Evolutionary conservation across 1,140 invertebrate genomes (phyloP).

Genomic region (Scaptomyza pallida): DNA sequence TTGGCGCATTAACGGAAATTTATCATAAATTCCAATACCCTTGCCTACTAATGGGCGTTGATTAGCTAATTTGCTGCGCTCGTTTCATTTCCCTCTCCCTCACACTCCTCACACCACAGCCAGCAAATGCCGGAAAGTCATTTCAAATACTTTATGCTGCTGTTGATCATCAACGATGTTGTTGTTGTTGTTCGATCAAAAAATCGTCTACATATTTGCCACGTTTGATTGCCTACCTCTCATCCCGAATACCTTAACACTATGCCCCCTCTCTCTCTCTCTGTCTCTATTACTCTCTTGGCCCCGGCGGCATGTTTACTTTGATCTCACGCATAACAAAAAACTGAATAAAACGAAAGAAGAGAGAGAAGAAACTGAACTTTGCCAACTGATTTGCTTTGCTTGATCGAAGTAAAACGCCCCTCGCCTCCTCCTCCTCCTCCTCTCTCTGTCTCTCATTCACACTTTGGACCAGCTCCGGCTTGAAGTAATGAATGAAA

Average conservation of each 20-base stretch:
- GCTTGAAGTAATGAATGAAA: slow-evolving; percentile 75
- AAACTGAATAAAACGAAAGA: slow-evolving; percentile 34
- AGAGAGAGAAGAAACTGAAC: slow-evolving; percentile 11
- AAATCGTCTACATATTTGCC: slow-evolving; percentile 67
- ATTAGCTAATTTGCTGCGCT: slow-evolving; percentile 82
- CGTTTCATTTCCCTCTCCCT: slow-evolving; percentile 73
- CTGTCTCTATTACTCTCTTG: slow-evolving; percentile 9
- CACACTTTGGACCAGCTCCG: slow-evolving; percentile 1
- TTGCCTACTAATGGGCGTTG: slow-evolving; percentile 76
- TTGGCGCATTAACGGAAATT: slow-evolving; percentile 70
- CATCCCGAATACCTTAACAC: too few relatives aligned
- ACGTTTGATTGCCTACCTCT: slow-evolving; percentile 27
- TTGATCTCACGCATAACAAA: slow-evolving; percentile 67
- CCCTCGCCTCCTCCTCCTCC: too few relatives aligned
- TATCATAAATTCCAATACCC: slow-evolving; percentile 80
- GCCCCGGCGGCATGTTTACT: slow-evolving; percentile 61
- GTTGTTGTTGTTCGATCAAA: slow-evolving; percentile 61
- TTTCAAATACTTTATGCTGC: slow-evolving; percentile 71
- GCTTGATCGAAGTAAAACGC: slow-evolving; percentile 17
- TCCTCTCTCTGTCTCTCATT: slow-evolving; percentile 13
- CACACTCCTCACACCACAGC: too few relatives aligned
- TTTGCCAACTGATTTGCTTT: slow-evolving; percentile 58
- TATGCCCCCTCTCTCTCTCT: too few relatives aligned
- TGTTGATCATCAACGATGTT: slow-evolving; percentile 36
- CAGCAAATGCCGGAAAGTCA: slow-evolving; percentile 62